Conservation (phyloP, 2,888 invertebrate species). For the Himalopsyche anomala region DNA sequence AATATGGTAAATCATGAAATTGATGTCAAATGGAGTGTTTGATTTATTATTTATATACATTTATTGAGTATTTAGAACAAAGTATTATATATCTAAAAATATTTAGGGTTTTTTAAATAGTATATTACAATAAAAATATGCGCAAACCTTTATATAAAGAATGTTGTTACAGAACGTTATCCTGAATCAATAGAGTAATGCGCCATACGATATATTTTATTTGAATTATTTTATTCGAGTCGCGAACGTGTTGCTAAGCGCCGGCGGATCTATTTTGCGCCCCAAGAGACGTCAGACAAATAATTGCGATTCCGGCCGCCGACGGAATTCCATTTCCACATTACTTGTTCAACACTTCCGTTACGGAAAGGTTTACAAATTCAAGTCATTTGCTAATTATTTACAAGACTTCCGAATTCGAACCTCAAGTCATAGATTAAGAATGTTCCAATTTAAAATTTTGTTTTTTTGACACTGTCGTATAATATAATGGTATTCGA, state of each 20-base stretch:
- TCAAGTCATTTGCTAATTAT: slow-evolving; percentile 33
- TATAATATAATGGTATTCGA: too few species aligned
- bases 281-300: slow-evolving; percentile 42
- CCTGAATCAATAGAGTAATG: too few species aligned
- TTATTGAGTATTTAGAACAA: too few species aligned
- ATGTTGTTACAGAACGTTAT: too few species aligned
- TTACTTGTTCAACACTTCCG: slow-evolving; percentile 35
- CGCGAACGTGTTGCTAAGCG: slow-evolving; percentile 40
- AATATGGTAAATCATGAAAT: too few species aligned
- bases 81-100: too few species aligned
- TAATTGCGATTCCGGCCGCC: slow-evolving; percentile 35
- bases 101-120: too few species aligned
- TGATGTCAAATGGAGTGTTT: too few species aligned
- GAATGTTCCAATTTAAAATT: slow-evolving; percentile 16
- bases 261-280: slow-evolving; percentile 42
- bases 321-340: slow-evolving; percentile 27
- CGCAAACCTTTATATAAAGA: too few species aligned
- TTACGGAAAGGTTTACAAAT: slow-evolving; percentile 42
- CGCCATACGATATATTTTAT: too few species aligned
- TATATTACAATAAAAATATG: too few species aligned
- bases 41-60: too few species aligned
- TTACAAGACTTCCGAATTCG: not conserved
- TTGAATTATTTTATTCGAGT: not conserved
- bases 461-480: not conserved
- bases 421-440: not conserved